Evolutionary conservation across 2,888 invertebrate species (phyloP), one percentile per base, ranked within the genome.

Genomic region (Eupeodes luniger): DNA sequence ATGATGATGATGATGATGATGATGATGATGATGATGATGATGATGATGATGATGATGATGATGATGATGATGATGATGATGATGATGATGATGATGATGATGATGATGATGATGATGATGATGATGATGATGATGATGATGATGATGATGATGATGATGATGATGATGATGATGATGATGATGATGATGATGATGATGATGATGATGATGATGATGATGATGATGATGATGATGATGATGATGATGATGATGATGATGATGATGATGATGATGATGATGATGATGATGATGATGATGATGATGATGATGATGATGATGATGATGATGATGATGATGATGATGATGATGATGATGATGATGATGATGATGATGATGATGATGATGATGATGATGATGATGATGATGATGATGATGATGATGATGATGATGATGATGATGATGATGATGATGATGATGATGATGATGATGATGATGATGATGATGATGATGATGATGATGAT

Each of bases 361-460:
- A 64, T 64, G 40, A 64, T 40, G 40, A 64, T 64, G 40, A 64
- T 40, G 40, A 64, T 64, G 40, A 64, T 40, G 40, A 64, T 64
- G 40, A 64, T 40, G 40, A 64, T 64, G 40, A 64, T 40, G 40
- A 64, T 64, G 40, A 64, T 40, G 40, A 64, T 64, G 40, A 64
- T 16, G 51, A 67, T 69, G 55, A 69, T n/a, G 55, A 69, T 69
- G 55, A 69, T n/a, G 55, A 69, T 69, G 55, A 69, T n/a, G 55
- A 69, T 69, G 55, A 69, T n/a, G 55, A 69, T 69, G 55, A 67
- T 16, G 51, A 67, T 67, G 51, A 69, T n/a, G 55, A 69, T 69
- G 55, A 69, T n/a, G 55, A 69, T 69, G 55, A 69, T n/a, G 55
- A 69, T 67, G 51, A 67, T n/a, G 55, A 69, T 69, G 55, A 69